Evolutionary conservation across 2,113 vertebrate genomes (phyloP).

Genomic region (Proteles cristata): DNA sequence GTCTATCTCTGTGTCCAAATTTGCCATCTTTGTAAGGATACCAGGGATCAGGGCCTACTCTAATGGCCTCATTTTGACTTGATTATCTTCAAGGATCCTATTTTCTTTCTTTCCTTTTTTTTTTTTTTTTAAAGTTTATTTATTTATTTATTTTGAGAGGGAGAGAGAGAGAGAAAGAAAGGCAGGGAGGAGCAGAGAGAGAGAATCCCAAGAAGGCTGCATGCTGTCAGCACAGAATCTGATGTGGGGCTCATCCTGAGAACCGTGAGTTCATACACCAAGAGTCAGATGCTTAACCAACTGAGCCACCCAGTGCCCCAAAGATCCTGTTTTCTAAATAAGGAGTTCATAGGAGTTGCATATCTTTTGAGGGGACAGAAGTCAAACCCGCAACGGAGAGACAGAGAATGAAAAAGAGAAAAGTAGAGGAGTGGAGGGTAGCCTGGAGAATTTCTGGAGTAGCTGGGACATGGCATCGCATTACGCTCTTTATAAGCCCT

Average conservation of each 20-base stretch:
- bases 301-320: too few species aligned
- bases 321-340: constrained; percentile 8
- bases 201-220: too few species aligned
- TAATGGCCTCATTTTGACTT: constrained; percentile 21
- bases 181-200: too few species aligned
- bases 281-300: too few species aligned
- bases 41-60: neutral
- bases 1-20: neutral
- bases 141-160: too few species aligned
- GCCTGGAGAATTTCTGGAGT: neutral
- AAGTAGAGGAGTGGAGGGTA: fast-evolving
- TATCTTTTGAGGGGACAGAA: neutral
- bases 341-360: neutral
- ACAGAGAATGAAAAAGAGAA: neutral
- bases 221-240: too few species aligned
- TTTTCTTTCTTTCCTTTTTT: neutral
- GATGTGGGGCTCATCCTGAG: too few species aligned
- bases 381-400: neutral
- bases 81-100: neutral
- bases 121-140: too few species aligned
- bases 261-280: too few species aligned
- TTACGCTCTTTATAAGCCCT: neutral
- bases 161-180: too few species aligned
- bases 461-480: neutral
- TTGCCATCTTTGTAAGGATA: neutral